A percentile compares a stretch with the other conserved stretches of the same genome.
Evolutionary conservation across 1,140 invertebrate species (phyloP).

Genomic region (Wiebesia pumilae): DNA sequence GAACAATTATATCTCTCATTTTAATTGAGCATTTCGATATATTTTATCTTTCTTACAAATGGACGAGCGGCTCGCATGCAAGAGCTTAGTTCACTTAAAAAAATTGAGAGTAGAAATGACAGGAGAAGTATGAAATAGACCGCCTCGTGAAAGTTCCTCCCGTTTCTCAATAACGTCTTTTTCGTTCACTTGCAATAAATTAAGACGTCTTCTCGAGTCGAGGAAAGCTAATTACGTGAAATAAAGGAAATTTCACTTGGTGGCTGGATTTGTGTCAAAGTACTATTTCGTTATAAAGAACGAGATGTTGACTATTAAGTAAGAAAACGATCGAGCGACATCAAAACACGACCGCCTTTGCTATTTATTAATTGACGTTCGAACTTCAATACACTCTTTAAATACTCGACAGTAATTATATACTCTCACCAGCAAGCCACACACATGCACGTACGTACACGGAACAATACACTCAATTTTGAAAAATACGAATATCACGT

Average conservation of each 20-base stretch:
- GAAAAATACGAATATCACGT: no score
- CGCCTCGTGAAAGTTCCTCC: background rate
- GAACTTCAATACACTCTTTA: background rate
- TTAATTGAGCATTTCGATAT: conserved; percentile 35
- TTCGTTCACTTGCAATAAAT: background rate
- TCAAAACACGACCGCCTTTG: conserved; percentile 11
- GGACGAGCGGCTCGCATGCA: background rate
- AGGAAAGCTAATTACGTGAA: background rate
- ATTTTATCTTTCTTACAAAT: conserved; percentile 42
- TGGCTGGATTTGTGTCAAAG: conserved; percentile 10
- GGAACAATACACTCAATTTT: no score
- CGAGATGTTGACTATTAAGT: conserved; percentile 40
- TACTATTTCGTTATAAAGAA: conserved; percentile 18
- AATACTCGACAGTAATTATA: background rate
- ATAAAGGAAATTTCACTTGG: background rate
- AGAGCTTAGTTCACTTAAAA: conserved; percentile 45
- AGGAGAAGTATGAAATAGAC: background rate
- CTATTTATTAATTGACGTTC: background rate
- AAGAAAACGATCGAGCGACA: background rate
- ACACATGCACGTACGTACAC: no score
- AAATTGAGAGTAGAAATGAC: conserved; percentile 44
- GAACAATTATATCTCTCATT: conserved; percentile 30
- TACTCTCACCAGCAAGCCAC: background rate
- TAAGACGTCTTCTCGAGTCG: background rate
- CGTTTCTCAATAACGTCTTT: background rate